These are phyloP conservation scores for Tyto alba DNA, from an alignment of 2,113 vertebrate species.

Conservation along the genomic window DNA sequence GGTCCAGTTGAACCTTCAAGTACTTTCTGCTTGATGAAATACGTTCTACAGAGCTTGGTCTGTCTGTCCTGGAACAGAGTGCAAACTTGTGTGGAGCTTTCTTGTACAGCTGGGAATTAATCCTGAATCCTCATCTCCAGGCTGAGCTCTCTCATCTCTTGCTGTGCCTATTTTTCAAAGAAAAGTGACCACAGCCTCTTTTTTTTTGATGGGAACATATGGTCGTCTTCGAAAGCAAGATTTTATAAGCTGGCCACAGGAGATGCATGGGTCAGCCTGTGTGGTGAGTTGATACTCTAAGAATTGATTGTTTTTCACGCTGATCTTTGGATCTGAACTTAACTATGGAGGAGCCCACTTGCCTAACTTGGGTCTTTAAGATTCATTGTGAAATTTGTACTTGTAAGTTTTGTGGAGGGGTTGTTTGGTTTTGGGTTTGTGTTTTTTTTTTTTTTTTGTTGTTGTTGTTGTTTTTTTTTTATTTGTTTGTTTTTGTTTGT, in stretches of 20 bases:
- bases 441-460: neutral
- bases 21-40: neutral
- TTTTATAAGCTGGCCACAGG: neutral
- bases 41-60: neutral
- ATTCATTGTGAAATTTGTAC: neutral
- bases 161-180: neutral
- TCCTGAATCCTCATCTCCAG: neutral
- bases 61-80: neutral
- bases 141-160: neutral
- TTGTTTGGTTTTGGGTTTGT: neutral
- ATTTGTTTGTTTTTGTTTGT: neutral
- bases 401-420: neutral
- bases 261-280: neutral
- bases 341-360: neutral
- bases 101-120: neutral
- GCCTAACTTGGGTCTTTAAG: neutral
- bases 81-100: neutral
- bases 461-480: neutral
- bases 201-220: neutral
- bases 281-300: neutral
- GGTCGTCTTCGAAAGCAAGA: neutral
- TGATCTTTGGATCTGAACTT: neutral
- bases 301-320: neutral
- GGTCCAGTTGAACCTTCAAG: neutral
- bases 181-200: neutral